Conservation (phyloP, 2,888 invertebrate species). For the Eucriotettix oculatus region DNA sequence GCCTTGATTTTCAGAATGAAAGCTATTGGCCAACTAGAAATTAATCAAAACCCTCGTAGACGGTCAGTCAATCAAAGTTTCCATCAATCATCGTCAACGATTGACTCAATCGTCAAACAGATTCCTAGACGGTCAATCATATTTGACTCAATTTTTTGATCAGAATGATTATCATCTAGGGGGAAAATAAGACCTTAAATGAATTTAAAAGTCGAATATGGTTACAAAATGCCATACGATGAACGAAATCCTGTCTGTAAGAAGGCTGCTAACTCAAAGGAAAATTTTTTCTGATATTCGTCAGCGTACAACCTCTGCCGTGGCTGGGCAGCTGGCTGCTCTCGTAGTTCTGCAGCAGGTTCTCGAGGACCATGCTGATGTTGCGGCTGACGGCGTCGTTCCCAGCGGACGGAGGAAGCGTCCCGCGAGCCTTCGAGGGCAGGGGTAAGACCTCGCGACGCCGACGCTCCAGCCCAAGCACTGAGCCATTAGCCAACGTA, state of each 20-base stretch:
- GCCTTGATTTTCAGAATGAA: too few species aligned
- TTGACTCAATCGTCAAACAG: too few species aligned
- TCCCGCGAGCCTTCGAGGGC: conserved; percentile 7
- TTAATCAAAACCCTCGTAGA: too few species aligned
- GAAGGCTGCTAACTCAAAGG: too few species aligned
- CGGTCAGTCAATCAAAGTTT: too few species aligned
- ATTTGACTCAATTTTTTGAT: neutral
- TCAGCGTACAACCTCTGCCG: conserved; percentile 48
- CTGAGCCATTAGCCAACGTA: neutral
- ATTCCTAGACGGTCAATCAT: too few species aligned
- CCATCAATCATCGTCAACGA: too few species aligned
- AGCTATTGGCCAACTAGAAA: too few species aligned
- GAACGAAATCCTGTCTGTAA: too few species aligned
- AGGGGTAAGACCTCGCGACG: neutral
- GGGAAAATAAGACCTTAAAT: neutral
- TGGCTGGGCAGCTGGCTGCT: conserved; percentile 80
- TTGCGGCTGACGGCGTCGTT: conserved; percentile 60
- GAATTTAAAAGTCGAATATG: too few species aligned
- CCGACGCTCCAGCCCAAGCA: neutral
- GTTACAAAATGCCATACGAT: too few species aligned
- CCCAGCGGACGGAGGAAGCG: conserved; percentile 31
- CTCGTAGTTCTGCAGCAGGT: conserved; percentile 76
- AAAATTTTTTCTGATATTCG: too few species aligned
- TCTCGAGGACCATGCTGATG: conserved; percentile 70
- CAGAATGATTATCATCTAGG: neutral